These are phyloP conservation scores for Drosophila merina DNA, from an alignment of 2,888 invertebrate genomes.

Conservation along the genomic window DNA sequence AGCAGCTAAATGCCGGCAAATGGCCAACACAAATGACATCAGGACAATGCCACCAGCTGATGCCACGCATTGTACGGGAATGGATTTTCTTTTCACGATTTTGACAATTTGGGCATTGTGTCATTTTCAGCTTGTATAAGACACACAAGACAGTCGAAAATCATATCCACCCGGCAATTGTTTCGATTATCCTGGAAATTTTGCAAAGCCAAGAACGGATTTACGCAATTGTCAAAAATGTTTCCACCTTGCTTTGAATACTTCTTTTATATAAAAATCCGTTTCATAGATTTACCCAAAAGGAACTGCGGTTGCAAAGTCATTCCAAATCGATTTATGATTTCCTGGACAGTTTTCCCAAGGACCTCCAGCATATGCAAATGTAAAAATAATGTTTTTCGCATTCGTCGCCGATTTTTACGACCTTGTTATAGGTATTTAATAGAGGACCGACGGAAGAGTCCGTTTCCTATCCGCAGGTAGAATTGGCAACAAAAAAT, in stretches of 20 bases:
- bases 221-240: constrained; percentile 44
- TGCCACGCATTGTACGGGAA: constrained; percentile 11
- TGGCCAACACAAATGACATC: constrained; percentile 42
- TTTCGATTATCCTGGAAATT: constrained; percentile 35
- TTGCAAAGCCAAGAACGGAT: constrained; percentile 40
- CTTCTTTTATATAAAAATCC: neutral
- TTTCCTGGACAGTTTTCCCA: neutral
- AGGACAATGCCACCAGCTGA: constrained; percentile 34
- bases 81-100: constrained; percentile 20
- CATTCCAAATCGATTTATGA: constrained; percentile 55
- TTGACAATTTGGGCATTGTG: constrained; percentile 14
- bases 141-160: constrained; percentile 7
- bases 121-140: constrained; percentile 31
- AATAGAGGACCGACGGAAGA: constrained; percentile 42
- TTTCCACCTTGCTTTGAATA: neutral
- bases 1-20: constrained; percentile 16
- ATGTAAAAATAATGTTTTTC: constrained; percentile 61
- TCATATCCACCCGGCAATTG: constrained; percentile 32
- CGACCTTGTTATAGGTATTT: constrained; percentile 61
- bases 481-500: constrained; percentile 13
- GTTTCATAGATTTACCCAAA: constrained; percentile 10
- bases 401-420: constrained; percentile 63
- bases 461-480: constrained; percentile 24
- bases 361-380: constrained; percentile 48
- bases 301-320: constrained; percentile 59